Percentiles rank a stretch among this genome's conserved stretches.
Evolutionary conservation across 2,888 invertebrate genomes (phyloP).

Genomic region (Drosophila anomelani): DNA sequence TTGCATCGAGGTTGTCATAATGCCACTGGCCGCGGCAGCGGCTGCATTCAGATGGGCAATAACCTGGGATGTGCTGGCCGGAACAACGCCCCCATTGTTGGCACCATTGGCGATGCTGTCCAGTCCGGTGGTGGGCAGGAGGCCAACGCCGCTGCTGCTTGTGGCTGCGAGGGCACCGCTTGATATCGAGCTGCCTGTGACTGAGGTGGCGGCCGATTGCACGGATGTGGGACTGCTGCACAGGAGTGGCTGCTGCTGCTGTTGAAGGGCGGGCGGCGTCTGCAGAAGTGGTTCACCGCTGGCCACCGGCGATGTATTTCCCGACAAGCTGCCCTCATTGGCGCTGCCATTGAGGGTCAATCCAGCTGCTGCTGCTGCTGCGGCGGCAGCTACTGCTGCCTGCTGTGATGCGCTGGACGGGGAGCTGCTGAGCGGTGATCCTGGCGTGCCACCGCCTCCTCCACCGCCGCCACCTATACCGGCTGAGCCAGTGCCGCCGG

Average conservation of each 20-base stretch:
- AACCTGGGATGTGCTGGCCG: constrained; percentile 82
- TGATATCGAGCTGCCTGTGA: constrained; percentile 77
- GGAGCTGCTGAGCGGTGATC: constrained; percentile 71
- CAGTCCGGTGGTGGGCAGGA: constrained; percentile 71
- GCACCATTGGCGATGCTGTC: constrained; percentile 65
- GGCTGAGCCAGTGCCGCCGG: constrained; percentile 17
- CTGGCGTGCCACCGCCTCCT: constrained; percentile 62
- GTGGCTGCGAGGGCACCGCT: constrained; percentile 79
- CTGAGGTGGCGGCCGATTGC: constrained; percentile 65
- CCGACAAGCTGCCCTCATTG: constrained; percentile 67
- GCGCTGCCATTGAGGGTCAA: constrained; percentile 58
- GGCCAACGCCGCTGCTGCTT: constrained; percentile 71
- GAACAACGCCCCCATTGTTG: constrained; percentile 37
- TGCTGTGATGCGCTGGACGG: constrained; percentile 72
- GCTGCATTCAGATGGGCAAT: constrained; percentile 83
- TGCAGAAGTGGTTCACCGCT: constrained; percentile 70
- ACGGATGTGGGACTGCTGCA: constrained; percentile 68
- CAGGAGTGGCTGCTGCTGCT: constrained; percentile 55
- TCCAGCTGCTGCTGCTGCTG: constrained; percentile 37
- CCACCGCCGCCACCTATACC: constrained; percentile 49
- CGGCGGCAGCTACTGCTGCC: constrained; percentile 32
- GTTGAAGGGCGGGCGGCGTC: constrained; percentile 64
- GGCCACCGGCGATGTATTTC: constrained; percentile 74
- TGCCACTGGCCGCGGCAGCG: constrained; percentile 77
- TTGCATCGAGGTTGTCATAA: constrained; percentile 81